A percentile compares a stretch with the other conserved stretches of the same genome.
phyloP scores from a whole-genome alignment of 2,113 vertebrate species.

The Manacus vitellinus region DNA sequence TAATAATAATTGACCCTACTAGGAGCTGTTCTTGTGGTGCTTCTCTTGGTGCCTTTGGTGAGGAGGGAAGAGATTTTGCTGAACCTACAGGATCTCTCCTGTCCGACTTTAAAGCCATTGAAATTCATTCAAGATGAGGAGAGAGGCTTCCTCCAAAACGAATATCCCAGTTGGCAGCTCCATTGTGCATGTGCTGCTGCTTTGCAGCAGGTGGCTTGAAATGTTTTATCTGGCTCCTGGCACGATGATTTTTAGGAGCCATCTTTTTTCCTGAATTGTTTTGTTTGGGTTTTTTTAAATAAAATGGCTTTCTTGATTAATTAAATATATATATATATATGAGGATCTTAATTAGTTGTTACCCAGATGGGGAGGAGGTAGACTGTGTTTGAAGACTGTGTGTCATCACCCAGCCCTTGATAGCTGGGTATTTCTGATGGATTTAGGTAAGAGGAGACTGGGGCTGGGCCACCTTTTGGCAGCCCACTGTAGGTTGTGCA shows the following conservation, averaged over 20 bases:
- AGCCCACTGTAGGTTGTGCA: background rate
- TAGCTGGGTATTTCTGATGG: background rate
- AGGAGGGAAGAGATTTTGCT: background rate
- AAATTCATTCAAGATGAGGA: background rate
- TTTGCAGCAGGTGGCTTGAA: background rate
- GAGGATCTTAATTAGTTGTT: background rate
- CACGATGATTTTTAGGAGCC: background rate
- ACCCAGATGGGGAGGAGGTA: background rate
- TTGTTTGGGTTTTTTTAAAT: background rate
- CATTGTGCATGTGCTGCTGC: fast-evolving
- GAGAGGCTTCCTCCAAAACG: background rate
- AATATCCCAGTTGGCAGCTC: background rate
- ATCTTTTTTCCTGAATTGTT: background rate
- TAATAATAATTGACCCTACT: background rate
- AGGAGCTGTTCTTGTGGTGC: background rate
- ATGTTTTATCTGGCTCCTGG: background rate
- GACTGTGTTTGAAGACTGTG: background rate
- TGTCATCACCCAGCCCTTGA: background rate
- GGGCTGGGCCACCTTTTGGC: background rate
- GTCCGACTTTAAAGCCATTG: background rate
- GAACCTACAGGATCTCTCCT: background rate
- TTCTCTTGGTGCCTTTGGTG: background rate
- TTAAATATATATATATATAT: no score
- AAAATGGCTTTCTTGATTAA: background rate
- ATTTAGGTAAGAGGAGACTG: background rate